These are phyloP conservation scores for Seriola dumerili DNA, from an alignment of 2,113 vertebrate genomes.

Conservation along the genomic window DNA sequence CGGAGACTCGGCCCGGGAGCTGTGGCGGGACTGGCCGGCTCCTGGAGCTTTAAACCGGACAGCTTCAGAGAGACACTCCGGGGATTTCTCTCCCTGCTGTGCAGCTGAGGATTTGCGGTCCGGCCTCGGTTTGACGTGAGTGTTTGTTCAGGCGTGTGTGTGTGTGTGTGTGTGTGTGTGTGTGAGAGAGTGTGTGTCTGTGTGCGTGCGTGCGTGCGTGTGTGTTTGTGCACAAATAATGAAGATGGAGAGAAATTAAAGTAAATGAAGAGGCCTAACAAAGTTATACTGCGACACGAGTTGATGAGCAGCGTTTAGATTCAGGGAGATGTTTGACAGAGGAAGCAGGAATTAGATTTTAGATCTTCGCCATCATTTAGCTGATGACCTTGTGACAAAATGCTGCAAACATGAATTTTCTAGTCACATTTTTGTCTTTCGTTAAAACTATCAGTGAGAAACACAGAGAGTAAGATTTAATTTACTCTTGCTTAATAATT, in stretches of 20 bases:
- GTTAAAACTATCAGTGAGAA: not conserved
- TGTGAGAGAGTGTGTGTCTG: not conserved
- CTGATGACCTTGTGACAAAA: not conserved
- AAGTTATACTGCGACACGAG: not conserved
- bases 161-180: conserved; percentile 22
- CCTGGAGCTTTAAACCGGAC: conserved; percentile 49
- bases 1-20: conserved; percentile 46
- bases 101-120: conserved; percentile 58
- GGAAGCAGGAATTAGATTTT: not conserved
- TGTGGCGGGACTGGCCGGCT: conserved; percentile 38
- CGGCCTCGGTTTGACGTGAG: conserved; percentile 74
- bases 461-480: not conserved
- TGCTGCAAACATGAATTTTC: not conserved
- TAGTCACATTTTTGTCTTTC: not conserved
- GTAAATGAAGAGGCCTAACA: not conserved
- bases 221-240: conserved; percentile 18
- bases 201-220: conserved; percentile 51
- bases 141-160: conserved; percentile 55
- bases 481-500: not conserved
- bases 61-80: conserved; percentile 28
- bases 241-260: not conserved
- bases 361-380: not conserved
- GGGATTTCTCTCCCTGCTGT: conserved; percentile 36
- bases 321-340: too few species aligned
- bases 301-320: too few species aligned